phyloP scores from a whole-genome alignment of 2,888 invertebrate genomes.

The Calliscelio sp. region DNA sequence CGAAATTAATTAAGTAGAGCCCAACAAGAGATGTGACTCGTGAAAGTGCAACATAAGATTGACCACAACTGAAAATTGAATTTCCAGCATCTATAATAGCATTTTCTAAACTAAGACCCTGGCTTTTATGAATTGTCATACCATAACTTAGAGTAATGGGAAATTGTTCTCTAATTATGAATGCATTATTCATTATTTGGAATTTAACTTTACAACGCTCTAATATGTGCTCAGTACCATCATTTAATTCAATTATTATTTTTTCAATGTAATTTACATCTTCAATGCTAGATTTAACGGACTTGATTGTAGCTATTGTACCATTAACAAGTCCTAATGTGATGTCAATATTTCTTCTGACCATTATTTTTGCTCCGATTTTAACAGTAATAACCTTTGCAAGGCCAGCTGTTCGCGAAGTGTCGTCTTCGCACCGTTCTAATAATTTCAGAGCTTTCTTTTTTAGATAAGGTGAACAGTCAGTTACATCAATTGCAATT shows the following conservation, averaged over 20 bases:
- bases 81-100: neutral
- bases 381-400: neutral
- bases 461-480: conserved; percentile 62
- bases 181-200: neutral
- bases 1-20: no score
- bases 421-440: conserved; percentile 1
- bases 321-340: neutral
- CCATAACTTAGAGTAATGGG: neutral
- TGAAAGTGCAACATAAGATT: no score
- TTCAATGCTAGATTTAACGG: neutral
- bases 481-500: conserved; percentile 68
- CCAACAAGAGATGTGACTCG: no score
- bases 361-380: neutral
- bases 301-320: neutral
- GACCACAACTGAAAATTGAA: no score
- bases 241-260: neutral
- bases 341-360: neutral
- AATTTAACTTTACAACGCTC: neutral
- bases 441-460: conserved; percentile 68
- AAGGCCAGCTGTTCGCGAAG: no score
- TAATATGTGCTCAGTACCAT: neutral
- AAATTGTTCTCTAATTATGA: neutral
- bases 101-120: neutral
- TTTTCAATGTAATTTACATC: neutral
- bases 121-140: no score